Conservation (phyloP, 2,797 vertebrate genomes). For the Tolypeutes matacus region DNA sequence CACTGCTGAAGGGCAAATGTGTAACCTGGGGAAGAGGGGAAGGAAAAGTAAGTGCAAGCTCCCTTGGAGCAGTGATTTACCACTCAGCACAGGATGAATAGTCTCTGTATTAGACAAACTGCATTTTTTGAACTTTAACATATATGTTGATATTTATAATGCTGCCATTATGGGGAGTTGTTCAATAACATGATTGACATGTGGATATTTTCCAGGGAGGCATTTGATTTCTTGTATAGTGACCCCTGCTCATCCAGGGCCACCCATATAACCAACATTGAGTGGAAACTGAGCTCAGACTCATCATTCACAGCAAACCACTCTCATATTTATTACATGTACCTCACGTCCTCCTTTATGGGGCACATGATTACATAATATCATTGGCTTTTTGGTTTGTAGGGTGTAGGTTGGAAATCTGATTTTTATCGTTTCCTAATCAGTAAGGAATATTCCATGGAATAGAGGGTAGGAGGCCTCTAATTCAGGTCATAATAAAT, state of each 20-base stretch:
- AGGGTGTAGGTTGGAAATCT: not conserved
- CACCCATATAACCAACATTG: not conserved
- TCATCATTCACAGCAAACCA: not conserved
- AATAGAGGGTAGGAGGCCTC: not conserved
- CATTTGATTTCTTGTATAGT: not conserved
- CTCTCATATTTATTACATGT: not conserved
- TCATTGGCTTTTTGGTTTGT: not conserved
- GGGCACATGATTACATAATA: not conserved
- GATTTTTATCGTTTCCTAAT: not conserved
- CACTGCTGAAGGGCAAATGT: conserved; percentile 69
- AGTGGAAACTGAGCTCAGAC: not conserved
- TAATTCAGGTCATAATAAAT: conserved; percentile 18
- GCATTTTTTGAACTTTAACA: not conserved
- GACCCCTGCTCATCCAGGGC: not conserved
- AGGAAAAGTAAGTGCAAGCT: not conserved
- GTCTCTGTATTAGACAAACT: not conserved
- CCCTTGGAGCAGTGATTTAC: conserved; percentile 2
- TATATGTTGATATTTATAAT: conserved; percentile 7
- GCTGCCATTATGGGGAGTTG: not conserved
- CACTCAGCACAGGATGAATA: not conserved
- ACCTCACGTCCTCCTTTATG: not conserved
- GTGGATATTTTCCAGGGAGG: conserved; percentile 30
- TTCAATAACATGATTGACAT: conserved; percentile 1
- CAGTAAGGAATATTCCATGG: not conserved
- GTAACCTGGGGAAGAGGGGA: not conserved